Conservation (phyloP, 2,888 invertebrate species). For the Mellilla xanthometata region DNA sequence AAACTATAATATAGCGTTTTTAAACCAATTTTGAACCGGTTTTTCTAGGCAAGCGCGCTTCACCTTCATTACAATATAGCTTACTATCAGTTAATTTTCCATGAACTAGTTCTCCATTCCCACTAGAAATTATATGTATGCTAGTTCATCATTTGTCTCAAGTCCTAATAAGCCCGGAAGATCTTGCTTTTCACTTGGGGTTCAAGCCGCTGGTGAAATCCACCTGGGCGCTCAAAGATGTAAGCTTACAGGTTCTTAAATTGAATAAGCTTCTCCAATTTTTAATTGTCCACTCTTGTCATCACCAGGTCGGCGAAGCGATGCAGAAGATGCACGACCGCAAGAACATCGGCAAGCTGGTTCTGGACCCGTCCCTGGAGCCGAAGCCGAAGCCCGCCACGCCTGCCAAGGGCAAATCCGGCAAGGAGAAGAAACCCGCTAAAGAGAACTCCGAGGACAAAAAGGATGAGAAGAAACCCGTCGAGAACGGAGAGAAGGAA, state of each 20-base stretch:
- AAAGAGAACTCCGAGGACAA: conserved; percentile 86
- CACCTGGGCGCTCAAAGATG: conserved; percentile 94
- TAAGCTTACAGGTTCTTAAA: too few relatives aligned
- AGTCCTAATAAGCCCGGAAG: too few relatives aligned
- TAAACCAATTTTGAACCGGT: too few relatives aligned
- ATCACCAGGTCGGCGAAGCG: conserved; percentile 88
- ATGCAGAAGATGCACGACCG: conserved; percentile 97
- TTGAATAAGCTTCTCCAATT: too few relatives aligned
- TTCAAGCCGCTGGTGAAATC: conserved; percentile 93
- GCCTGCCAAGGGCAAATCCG: conserved; percentile 88
- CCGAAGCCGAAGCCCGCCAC: conserved; percentile 91
- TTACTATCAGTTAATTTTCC: too few relatives aligned
- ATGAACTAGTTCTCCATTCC: too few relatives aligned
- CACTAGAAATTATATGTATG: too few relatives aligned
- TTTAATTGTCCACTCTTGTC: not conserved
- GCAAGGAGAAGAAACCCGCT: conserved; percentile 86
- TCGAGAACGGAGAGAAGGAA: conserved; percentile 74
- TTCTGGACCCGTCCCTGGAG: conserved; percentile 90
- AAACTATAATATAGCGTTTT: too few relatives aligned
- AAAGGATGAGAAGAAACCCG: conserved; percentile 80
- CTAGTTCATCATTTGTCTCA: too few relatives aligned
- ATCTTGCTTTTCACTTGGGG: too few relatives aligned
- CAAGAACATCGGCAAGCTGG: conserved; percentile 94
- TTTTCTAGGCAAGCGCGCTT: too few relatives aligned
- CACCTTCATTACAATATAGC: too few relatives aligned